These are phyloP conservation scores for Eurystomus glaucurus DNA, from an alignment of 2,797 vertebrate species.

Conservation along the genomic window DNA sequence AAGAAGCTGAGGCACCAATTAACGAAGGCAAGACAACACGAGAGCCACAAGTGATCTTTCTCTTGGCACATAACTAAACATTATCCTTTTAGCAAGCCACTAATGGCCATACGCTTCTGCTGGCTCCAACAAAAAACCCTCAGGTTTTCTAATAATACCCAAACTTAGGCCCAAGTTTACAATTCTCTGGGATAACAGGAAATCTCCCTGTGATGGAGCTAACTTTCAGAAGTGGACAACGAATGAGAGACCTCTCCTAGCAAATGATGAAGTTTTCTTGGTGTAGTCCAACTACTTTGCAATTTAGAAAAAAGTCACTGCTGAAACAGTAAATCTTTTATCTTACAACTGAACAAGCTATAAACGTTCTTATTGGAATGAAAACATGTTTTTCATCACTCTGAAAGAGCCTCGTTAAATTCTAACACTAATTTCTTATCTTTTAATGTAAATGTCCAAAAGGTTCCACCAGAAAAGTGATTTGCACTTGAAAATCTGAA, in stretches of 20 bases:
- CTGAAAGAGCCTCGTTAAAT: neutral
- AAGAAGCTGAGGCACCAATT: neutral
- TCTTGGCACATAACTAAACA: neutral
- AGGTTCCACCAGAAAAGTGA: neutral
- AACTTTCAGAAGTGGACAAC: neutral
- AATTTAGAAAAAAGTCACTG: too few relatives aligned
- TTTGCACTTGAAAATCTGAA: neutral
- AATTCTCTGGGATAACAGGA: neutral
- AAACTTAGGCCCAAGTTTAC: neutral
- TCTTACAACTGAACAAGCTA: neutral
- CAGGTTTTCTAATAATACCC: neutral
- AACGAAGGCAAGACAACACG: neutral
- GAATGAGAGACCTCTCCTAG: neutral
- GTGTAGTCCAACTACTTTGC: neutral
- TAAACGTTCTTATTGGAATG: neutral
- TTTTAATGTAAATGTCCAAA: neutral
- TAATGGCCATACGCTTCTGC: neutral
- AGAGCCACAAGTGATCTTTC: neutral
- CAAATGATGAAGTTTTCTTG: neutral
- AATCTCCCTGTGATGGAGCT: neutral
- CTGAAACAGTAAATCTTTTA: neutral
- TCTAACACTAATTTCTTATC: neutral
- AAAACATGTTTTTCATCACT: neutral
- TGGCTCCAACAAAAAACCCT: neutral
- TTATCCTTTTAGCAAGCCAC: neutral